Base-by-base conservation (phyloP, 2,113 vertebrate genomes). In the Trinectes maculatus region DNA sequence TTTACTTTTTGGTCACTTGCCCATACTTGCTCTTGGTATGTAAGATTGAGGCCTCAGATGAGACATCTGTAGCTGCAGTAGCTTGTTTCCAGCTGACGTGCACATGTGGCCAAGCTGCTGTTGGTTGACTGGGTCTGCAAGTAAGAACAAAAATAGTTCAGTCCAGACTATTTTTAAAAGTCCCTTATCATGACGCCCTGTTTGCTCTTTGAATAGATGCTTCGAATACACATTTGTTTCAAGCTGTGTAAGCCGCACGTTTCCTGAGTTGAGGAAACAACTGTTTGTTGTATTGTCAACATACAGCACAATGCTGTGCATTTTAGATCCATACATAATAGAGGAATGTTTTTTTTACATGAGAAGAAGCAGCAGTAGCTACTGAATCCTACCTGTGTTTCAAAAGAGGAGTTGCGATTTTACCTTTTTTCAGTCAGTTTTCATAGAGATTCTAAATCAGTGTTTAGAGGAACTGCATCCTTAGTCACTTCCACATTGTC, bases 1-100 rank as follows among this genome's bases (percentile, higher is more conserved):
- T 18, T 26, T 18, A 18, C 22, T 44, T 28, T 57, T 37, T 58
- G 48, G 40, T 47, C 37, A 43, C 74, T 64, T 85, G 84, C 16
- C 77, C n/a, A 22, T 55, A 76, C 70, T 75, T 71, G 75, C 67
- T 72, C 29, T 24, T 49, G 79, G 74, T 73, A 80, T 87, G 74
- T 55, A 3, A 19, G 5, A 62, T 39, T 39, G 37, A 72, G 47
- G 70, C 79, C 56, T 48, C 40, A 39, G 8, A 21, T 66, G 6
- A 59, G 46, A 51, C 54, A 3, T 40, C 39, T 44, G 51, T 57
- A 65, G 60, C 61, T 54, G 57, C 49, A 53, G 48, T 9, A 46
- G 26, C 18, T 49, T 24, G 6, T 53, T 39, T 26, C 37, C 52
- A 2, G 37, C 37, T 36, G 21, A 1, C 34, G 25, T 46, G 22